phyloP scores from a whole-genome alignment of 2,797 vertebrate species.

The Silurus lanzhouensis region DNA sequence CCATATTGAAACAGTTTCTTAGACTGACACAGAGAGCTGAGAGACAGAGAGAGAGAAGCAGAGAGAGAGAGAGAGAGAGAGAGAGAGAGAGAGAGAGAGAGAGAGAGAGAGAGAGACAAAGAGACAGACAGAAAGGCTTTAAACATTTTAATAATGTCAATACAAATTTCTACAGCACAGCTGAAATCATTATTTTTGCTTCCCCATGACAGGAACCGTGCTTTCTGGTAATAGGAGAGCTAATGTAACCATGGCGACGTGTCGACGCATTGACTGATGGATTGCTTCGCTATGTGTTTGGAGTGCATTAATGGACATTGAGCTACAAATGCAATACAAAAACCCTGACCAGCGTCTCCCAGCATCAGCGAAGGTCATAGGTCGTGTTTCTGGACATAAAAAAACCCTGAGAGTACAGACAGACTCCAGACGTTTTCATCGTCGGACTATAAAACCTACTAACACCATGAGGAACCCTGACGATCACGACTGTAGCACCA shows the following conservation, averaged over 20 bases:
- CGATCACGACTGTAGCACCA: not conserved
- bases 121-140: not conserved
- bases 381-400: not conserved
- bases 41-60: not conserved
- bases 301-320: not conserved
- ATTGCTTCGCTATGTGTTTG: not conserved
- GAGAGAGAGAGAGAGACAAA: not conserved
- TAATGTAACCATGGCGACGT: not conserved
- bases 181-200: not conserved
- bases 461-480: not conserved
- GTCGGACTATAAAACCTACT: too few relatives aligned
- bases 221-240: not conserved
- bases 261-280: not conserved
- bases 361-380: not conserved
- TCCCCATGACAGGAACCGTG: not conserved
- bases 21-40: too few relatives aligned
- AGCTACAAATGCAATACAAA: not conserved
- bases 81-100: not conserved
- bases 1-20: too few relatives aligned
- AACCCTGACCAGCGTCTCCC: not conserved
- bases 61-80: not conserved
- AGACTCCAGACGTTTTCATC: not conserved
- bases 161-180: not conserved
- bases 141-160: conserved; percentile 1
- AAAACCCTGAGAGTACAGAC: not conserved